Conservation (phyloP, 2,888 invertebrate genomes). For the Lamellibrachia satsuma region DNA sequence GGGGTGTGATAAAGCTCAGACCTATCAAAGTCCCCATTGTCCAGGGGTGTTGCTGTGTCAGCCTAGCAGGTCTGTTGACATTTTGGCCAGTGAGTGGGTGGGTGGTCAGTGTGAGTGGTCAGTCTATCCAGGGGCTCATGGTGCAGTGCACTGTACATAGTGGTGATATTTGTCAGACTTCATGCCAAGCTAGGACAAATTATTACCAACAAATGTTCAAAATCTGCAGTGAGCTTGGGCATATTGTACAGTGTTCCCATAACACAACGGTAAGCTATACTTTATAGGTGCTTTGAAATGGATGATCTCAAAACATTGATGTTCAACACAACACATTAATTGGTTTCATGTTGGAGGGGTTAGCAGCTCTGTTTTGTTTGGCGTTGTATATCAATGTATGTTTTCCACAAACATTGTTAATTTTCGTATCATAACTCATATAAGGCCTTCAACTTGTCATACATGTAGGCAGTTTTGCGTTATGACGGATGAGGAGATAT, state of each 20-base stretch:
- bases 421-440: background rate
- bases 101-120: background rate
- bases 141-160: background rate
- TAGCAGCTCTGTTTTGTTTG: background rate
- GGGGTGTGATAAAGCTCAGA: background rate
- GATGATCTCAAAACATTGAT: background rate
- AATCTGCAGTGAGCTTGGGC: background rate
- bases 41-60: background rate
- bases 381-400: background rate
- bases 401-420: background rate
- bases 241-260: background rate
- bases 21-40: background rate
- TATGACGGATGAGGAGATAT: background rate
- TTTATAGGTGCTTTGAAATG: background rate
- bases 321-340: background rate
- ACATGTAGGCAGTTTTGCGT: background rate
- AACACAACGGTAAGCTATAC: background rate
- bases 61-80: slow-evolving; percentile 17
- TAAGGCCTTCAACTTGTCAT: background rate
- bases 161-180: background rate
- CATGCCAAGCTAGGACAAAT: background rate
- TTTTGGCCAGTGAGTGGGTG: background rate
- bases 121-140: background rate
- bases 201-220: background rate
- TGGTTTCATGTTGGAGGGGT: too few relatives aligned